Conservation (phyloP, 2,888 invertebrate species). For the Drosophila prostipennis region DNA sequence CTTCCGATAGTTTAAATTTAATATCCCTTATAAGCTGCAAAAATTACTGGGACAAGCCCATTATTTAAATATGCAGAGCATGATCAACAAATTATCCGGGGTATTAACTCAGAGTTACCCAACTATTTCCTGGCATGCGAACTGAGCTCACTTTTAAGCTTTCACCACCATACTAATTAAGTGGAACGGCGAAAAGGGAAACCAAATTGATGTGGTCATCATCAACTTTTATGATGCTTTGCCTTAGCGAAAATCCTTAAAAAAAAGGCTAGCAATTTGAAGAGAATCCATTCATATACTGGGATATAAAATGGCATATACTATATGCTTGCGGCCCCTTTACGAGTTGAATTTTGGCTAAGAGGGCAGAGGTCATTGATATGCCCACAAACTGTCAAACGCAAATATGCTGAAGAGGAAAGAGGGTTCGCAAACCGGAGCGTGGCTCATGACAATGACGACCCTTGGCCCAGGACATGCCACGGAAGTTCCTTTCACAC, state of each 20-base stretch:
- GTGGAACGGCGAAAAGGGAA: constrained; percentile 26
- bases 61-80: constrained; percentile 20
- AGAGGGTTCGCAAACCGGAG: constrained; percentile 27
- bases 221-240: constrained; percentile 58
- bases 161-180: constrained; percentile 53
- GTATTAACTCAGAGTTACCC: constrained; percentile 8
- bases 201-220: constrained; percentile 57
- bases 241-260: constrained; percentile 24
- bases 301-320: constrained; percentile 1
- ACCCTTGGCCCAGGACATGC: constrained; percentile 53
- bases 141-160: constrained; percentile 17
- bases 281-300: constrained; percentile 1
- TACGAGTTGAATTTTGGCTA: constrained; percentile 20
- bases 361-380: constrained; percentile 57
- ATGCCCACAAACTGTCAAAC: constrained; percentile 66
- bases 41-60: constrained; percentile 10
- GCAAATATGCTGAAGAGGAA: constrained; percentile 56
- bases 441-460: constrained; percentile 67
- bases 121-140: constrained; percentile 32
- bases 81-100: constrained; percentile 22
- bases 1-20: constrained; percentile 12
- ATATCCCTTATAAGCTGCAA: background rate
- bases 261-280: constrained; percentile 43
- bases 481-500: constrained; percentile 64
- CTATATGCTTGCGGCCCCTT: constrained; percentile 34